A percentile compares a stretch with the other conserved stretches of the same genome.
Conservation (phyloP, 2,888 invertebrate species). For the Strigamia maritima region DNA sequence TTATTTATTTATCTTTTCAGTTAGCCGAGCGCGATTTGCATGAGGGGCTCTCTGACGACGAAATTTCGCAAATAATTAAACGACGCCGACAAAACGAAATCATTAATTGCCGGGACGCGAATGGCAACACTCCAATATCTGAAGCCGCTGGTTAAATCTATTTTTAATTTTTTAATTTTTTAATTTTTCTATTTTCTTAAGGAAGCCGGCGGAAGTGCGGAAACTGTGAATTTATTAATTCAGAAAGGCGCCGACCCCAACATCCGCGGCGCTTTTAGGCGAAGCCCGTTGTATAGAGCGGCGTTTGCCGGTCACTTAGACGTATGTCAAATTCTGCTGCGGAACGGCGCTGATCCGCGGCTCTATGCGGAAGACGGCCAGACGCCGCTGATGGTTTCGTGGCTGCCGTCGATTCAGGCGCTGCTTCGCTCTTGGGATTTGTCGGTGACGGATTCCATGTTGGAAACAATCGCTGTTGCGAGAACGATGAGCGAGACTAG, state of each 20-base stretch:
- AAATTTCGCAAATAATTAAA: not conserved
- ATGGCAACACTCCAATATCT: conserved; percentile 32
- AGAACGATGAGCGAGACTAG: not conserved
- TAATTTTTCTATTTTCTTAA: not conserved
- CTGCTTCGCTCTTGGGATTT: conserved; percentile 10
- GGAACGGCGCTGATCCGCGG: conserved; percentile 34
- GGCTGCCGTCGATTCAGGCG: not conserved
- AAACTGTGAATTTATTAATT: conserved; percentile 12
- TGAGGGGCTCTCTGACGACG: conserved; percentile 3
- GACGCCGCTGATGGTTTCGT: conserved; percentile 28
- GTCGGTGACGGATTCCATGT: conserved; percentile 23
- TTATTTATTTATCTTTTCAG: not conserved
- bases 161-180: not conserved
- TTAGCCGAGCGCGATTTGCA: not conserved
- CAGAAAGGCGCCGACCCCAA: conserved; percentile 36
- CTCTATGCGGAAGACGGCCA: conserved; percentile 36
- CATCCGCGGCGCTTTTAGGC: not conserved
- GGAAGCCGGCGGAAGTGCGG: conserved; percentile 35
- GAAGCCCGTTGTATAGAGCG: conserved; percentile 30
- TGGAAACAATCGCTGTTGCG: conserved; percentile 2
- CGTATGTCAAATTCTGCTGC: conserved; percentile 26
- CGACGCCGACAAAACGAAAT: not conserved
- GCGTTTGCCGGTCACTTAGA: conserved; percentile 36
- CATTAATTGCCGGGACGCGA: conserved; percentile 32
- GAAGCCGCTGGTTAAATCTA: conserved; percentile 35